Conservation (phyloP, 2,113 vertebrate species). For the Empidonax alnorum region DNA sequence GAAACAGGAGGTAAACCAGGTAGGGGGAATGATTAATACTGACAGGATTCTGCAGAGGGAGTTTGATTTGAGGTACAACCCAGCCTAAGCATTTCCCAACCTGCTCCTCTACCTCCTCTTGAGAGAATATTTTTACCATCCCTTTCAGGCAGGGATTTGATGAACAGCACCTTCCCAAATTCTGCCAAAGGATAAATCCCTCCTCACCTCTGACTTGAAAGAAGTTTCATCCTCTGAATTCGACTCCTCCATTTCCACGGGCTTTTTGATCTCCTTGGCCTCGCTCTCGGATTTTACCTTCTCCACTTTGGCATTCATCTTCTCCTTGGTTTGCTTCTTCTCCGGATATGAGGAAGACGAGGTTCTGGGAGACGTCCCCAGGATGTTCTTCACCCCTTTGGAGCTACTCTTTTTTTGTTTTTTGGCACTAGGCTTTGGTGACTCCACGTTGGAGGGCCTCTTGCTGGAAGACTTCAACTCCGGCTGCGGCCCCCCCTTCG, state of each 20-base stretch:
- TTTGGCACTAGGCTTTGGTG: slow-evolving; percentile 92
- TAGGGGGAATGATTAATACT: not conserved
- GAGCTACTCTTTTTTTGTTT: slow-evolving; percentile 94
- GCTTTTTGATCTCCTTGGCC: slow-evolving; percentile 88
- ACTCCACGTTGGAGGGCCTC: slow-evolving; percentile 88
- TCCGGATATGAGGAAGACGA: slow-evolving; percentile 86
- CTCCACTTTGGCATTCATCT: slow-evolving; percentile 81
- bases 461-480: slow-evolving; percentile 90
- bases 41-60: not conserved
- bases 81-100: not conserved
- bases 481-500: slow-evolving; percentile 86
- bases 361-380: slow-evolving; percentile 85
- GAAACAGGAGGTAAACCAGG: not conserved
- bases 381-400: slow-evolving; percentile 84
- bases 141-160: not conserved
- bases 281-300: slow-evolving; percentile 88
- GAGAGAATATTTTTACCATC: not conserved
- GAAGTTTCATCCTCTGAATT: slow-evolving; percentile 96
- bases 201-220: slow-evolving; percentile 93
- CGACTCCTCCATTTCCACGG: slow-evolving; percentile 89
- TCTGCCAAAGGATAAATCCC: not conserved
- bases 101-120: not conserved
- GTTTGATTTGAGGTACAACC: not conserved
- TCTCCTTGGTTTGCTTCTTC: slow-evolving; percentile 92
- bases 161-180: not conserved